Evolutionary conservation across 2,113 vertebrate species (phyloP), one percentile per base, ranked within the genome.

Genomic region (Paramisgurnus dabryanus): DNA sequence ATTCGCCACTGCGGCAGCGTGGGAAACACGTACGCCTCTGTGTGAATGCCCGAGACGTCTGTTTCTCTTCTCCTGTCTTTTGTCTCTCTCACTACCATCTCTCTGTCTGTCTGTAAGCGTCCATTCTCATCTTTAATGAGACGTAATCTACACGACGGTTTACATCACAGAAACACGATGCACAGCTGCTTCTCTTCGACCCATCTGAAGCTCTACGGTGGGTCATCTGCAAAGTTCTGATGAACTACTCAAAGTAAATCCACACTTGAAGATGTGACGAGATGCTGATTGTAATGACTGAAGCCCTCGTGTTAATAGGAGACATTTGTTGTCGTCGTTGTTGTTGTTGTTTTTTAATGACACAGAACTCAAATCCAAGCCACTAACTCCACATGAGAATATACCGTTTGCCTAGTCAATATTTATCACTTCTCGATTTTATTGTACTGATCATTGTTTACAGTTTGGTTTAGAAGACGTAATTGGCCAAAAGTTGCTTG

Each of bases 1-100:
- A 94, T 94, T 80, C 93, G 92, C 81, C 93, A 92, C 87, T 93
- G 93, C 91, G 87, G 91, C 87, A 81, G 91, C 83, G 88, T 92
- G 3, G 92, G 92, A 82, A 94, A 93, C 88, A 92, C 90, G 13
- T 93, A 93, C 61, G 91, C 92, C 87, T 93, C 93, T 0, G 93
- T 94, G 80, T 93, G 90, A 93, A 80, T 3, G 39, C 8, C 4
- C 3, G 17, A 47, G 12, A 50, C 72, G 80, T 58, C 27, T 0
- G 22, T 50, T 55, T 22, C 27, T 41, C 57, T 65, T 67, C 61
- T 12, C 6, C 72, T 64, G 73, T 63, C 67, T 83, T 70, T 43
- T 55, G 2, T 6, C 6, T 34, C 34, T 57, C 18, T 50, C 40
- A 22, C 5, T 43, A 12, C 61, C 4, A 18, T 63, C 55, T 57